Percentiles rank a stretch among this genome's conserved stretches.
Conservation (phyloP, 2,888 invertebrate species). For the Scrobipalpa atriplicella region DNA sequence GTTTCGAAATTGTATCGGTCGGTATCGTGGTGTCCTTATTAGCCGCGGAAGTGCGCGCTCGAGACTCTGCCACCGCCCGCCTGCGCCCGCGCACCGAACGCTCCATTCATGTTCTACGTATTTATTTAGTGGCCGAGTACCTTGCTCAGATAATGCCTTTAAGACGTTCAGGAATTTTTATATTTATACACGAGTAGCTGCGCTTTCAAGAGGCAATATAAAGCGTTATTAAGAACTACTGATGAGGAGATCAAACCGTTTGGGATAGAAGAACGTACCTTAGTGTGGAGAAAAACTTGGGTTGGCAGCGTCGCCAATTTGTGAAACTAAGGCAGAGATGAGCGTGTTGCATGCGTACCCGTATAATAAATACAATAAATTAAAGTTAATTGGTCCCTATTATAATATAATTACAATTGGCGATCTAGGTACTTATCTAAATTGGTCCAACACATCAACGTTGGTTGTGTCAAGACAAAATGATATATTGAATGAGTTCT, state of each 20-base stretch:
- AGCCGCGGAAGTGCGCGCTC: slow-evolving; percentile 74
- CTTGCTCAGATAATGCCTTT: slow-evolving; percentile 52
- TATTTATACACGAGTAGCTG: slow-evolving; percentile 30
- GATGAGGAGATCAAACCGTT: not conserved
- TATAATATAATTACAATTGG: not conserved
- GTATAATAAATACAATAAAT: not conserved
- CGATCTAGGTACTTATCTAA: not conserved
- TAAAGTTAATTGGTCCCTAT: not conserved
- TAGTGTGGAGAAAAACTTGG: not conserved
- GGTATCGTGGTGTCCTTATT: slow-evolving; percentile 77
- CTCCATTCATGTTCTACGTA: slow-evolving; percentile 75
- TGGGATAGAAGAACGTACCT: not conserved
- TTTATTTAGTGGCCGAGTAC: slow-evolving; percentile 63
- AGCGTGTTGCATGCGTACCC: not conserved
- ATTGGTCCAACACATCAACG: not conserved
- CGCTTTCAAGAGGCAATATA: slow-evolving; percentile 11
- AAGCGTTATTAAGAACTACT: no score
- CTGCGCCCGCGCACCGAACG: slow-evolving; percentile 49
- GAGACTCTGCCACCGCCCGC: slow-evolving; percentile 39
- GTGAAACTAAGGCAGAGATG: not conserved
- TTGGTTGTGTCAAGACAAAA: not conserved
- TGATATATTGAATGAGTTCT: not conserved
- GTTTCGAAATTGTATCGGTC: slow-evolving; percentile 78
- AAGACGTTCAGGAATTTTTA: slow-evolving; percentile 40
- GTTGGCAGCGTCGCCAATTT: slow-evolving; percentile 7